A percentile compares a stretch with the other conserved stretches of the same genome.
Evolutionary conservation across 2,797 vertebrate genomes (phyloP).

Genomic region (Leucoraja ocellata): DNA sequence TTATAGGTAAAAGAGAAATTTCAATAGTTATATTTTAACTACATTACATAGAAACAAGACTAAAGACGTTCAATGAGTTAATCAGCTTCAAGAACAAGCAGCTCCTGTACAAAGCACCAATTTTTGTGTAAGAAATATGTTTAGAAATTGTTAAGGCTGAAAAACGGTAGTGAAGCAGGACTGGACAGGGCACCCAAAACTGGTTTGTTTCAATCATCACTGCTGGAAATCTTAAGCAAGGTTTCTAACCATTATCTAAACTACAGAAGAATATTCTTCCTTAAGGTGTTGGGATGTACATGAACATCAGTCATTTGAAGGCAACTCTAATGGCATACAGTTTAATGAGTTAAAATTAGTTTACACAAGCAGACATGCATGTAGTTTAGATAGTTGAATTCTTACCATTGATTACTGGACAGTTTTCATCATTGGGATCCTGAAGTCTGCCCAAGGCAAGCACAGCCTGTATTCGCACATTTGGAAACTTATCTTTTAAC

Average conservation of each 20-base stretch:
- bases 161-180: no score
- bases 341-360: not conserved
- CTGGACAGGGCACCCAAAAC: no score
- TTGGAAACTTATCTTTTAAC: conserved; percentile 85
- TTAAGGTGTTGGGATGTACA: no score
- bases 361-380: not conserved
- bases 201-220: no score
- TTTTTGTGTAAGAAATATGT: not conserved
- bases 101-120: not conserved
- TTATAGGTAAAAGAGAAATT: not conserved
- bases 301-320: no score
- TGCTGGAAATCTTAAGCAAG: no score
- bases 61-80: not conserved
- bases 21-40: not conserved
- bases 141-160: not conserved
- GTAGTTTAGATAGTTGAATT: not conserved
- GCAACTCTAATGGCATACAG: not conserved
- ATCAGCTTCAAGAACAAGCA: not conserved
- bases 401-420: conserved; percentile 77
- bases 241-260: no score
- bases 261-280: no score
- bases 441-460: conserved; percentile 87
- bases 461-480: conserved; percentile 87
- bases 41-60: not conserved
- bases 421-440: conserved; percentile 77